These are phyloP conservation scores for Megalonaias nervosa DNA, from an alignment of 1,140 invertebrate genomes.

Conservation along the genomic window DNA sequence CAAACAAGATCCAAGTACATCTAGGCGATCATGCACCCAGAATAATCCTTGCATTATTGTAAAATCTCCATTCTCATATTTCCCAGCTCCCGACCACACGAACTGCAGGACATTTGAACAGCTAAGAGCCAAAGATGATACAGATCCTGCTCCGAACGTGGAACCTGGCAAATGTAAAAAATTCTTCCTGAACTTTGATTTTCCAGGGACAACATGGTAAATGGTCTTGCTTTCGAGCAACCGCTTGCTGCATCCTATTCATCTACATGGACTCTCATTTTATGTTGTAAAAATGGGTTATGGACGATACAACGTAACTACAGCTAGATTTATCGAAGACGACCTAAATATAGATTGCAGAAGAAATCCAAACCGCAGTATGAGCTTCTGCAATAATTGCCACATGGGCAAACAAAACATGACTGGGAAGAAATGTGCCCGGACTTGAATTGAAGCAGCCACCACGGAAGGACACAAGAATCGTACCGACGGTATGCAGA, in stretches of 20 bases:
- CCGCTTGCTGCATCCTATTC: slow-evolving; percentile 77
- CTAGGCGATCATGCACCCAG: slow-evolving; percentile 35
- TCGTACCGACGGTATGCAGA: slow-evolving; percentile 74
- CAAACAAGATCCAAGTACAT: slow-evolving; percentile 52
- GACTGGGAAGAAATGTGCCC: slow-evolving; percentile 40
- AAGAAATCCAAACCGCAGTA: not conserved
- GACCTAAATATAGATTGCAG: slow-evolving; percentile 38
- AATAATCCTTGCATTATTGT: slow-evolving; percentile 33
- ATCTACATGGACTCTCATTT: slow-evolving; percentile 83
- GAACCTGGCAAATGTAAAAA: slow-evolving; percentile 31
- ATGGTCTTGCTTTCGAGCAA: slow-evolving; percentile 27
- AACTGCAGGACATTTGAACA: slow-evolving; percentile 30
- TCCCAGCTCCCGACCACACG: slow-evolving; percentile 9
- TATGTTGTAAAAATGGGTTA: slow-evolving; percentile 76
- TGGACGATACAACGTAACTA: slow-evolving; percentile 31
- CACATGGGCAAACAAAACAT: slow-evolving; percentile 38
- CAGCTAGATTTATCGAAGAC: slow-evolving; percentile 55
- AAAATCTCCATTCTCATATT: slow-evolving; percentile 43
- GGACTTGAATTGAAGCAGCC: slow-evolving; percentile 72
- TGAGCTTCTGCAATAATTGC: slow-evolving; percentile 38
- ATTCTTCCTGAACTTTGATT: slow-evolving; percentile 45
- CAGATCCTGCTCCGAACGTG: slow-evolving; percentile 2
- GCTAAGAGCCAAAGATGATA: not conserved
- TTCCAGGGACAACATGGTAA: slow-evolving; percentile 20
- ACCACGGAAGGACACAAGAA: slow-evolving; percentile 80